Base-by-base conservation (phyloP, 1,140 invertebrate species). In the Cepaea nemoralis region DNA sequence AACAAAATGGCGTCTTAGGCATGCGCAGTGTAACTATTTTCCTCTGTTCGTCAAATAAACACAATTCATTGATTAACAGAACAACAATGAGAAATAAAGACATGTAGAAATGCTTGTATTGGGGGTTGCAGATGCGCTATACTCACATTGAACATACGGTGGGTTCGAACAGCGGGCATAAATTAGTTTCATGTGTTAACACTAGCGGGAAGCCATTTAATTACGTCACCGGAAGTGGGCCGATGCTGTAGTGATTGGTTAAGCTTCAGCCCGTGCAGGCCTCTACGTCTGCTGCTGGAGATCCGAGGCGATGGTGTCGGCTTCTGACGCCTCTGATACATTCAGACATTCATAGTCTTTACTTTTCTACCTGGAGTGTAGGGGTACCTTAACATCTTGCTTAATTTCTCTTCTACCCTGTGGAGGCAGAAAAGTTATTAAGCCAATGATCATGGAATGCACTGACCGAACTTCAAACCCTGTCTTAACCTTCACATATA, bases 181-280 rank as follows among this genome's bases (percentile, higher is more conserved):
- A 59, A 59, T 19, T 59, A 22, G 24, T 59, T 59, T 59, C 55
- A 59, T 59, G 24, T 59, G 55, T n/a, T 24, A 22, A 5, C n/a
- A 24, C 55, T 59, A 59, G 22, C 55, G 55, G 55, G 55, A 59
- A 59, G 55, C 55, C 55, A 59, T 59, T 59, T 59, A 59, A 59
- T 59, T 59, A 59, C 55, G 55, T 59, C 55, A 59, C 55, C 55
- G 55, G 55, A 59, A 59, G 55, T 59, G 55, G 55, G 55, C 55
- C 55, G 10, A 59, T 59, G n/a, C 55, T 59, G 8, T 48, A 12
- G 19, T 59, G 55, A 59, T 59, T 59, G 55, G 55, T 48, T 48
- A 19, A 19, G 19, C 8, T 19, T 48, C 45, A 12, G 8, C 45
- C 8, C 8, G 8, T 48, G 8, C 19, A 8, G 55, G 14, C 3